Percentiles rank a stretch among this genome's conserved stretches.
Evolutionary conservation across 2,797 vertebrate species (phyloP).

Genomic region (Arnoldichthys spilopterus): DNA sequence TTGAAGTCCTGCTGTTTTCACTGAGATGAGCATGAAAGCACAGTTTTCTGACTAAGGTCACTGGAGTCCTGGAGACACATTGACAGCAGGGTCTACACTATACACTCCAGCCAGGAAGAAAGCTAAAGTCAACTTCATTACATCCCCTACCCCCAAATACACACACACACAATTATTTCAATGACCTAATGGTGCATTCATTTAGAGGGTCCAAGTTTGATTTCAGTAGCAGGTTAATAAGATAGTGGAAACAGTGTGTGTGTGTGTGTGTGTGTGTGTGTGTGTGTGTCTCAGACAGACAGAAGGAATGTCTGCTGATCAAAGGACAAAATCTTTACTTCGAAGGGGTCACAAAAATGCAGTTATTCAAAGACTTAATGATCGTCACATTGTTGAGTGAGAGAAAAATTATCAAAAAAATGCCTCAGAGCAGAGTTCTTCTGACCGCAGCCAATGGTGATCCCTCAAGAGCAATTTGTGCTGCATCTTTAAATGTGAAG

Average conservation of each 20-base stretch:
- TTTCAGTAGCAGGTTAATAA: background rate
- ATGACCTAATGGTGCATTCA: background rate
- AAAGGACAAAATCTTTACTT: background rate
- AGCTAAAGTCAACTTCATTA: background rate
- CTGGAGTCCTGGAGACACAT: slow-evolving; percentile 11
- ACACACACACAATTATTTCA: background rate
- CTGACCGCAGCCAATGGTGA: background rate
- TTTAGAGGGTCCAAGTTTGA: background rate
- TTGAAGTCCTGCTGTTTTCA: slow-evolving; percentile 12
- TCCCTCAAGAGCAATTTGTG: slow-evolving; percentile 12
- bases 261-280: too few relatives aligned
- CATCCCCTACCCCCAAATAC: background rate
- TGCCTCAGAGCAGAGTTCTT: background rate
- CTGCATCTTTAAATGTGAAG: background rate
- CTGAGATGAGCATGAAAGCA: background rate
- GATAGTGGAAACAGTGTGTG: background rate
- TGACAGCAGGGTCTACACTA: slow-evolving; percentile 1
- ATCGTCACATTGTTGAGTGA: background rate
- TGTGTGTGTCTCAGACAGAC: too few relatives aligned
- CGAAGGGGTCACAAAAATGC: background rate
- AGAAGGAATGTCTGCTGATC: too few relatives aligned
- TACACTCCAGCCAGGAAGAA: background rate
- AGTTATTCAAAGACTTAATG: background rate
- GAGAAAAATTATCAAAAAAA: background rate
- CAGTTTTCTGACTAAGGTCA: slow-evolving; percentile 21